These are phyloP conservation scores for Pyrrhosoma nymphula DNA, from an alignment of 2,888 invertebrate genomes.

Conservation along the genomic window DNA sequence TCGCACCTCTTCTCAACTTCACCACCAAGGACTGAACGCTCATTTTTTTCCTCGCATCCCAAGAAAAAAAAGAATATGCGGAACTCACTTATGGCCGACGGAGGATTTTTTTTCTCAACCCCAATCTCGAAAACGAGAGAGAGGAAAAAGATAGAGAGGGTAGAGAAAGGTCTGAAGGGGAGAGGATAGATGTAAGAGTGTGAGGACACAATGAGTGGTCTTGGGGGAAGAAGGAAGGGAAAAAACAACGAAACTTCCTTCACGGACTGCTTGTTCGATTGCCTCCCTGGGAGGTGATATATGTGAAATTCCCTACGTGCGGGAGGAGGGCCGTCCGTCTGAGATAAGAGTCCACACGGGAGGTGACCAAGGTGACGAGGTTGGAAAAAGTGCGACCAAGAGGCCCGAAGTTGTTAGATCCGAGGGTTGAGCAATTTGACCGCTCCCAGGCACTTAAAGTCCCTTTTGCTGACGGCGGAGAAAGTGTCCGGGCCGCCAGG, in stretches of 20 bases:
- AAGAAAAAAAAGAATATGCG: neutral
- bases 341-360: neutral
- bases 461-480: constrained; percentile 25
- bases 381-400: neutral
- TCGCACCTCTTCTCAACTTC: neutral
- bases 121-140: neutral
- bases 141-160: neutral
- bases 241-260: neutral
- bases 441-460: constrained; percentile 19
- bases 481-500: neutral
- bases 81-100: neutral
- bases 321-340: neutral
- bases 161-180: neutral
- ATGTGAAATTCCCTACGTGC: neutral
- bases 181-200: neutral
- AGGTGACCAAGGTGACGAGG: neutral
- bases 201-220: neutral
- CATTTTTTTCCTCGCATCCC: neutral
- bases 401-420: neutral
- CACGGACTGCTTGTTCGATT: neutral
- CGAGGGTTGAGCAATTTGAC: neutral
- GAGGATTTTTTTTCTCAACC: neutral
- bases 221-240: neutral
- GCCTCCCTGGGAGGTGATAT: neutral
- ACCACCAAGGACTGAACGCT: neutral